Percentiles rank a stretch among this genome's conserved stretches.
These are phyloP conservation scores for Henricia sp. DNA, from an alignment of 53 echinoderm and acorn worm species.

Conservation along the genomic window DNA sequence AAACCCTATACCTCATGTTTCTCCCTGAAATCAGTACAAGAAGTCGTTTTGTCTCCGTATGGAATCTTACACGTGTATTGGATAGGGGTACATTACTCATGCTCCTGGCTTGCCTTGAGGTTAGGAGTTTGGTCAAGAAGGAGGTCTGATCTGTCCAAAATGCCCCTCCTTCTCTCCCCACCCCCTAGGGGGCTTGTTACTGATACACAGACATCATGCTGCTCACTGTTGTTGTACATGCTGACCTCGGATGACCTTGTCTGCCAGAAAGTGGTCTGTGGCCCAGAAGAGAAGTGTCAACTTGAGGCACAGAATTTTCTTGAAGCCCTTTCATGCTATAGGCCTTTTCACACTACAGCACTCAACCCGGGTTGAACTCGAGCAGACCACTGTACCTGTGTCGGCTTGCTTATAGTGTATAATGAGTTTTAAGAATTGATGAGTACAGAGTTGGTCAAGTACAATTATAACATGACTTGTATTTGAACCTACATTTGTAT, in stretches of 20 bases:
- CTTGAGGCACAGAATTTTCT: too few relatives aligned
- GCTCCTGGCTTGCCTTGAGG: too few relatives aligned
- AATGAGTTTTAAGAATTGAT: too few relatives aligned
- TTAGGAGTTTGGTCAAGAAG: conserved; percentile 11
- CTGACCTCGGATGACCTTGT: conserved; percentile 35
- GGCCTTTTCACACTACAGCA: too few relatives aligned
- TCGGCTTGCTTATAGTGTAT: too few relatives aligned
- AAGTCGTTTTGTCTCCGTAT: not conserved
- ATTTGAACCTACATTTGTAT: too few relatives aligned
- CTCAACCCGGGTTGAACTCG: too few relatives aligned
- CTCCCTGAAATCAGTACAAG: not conserved
- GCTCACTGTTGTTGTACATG: conserved; percentile 15
- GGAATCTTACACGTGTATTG: not conserved
- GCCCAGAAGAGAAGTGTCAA: not conserved
- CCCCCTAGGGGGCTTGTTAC: conserved; percentile 31
- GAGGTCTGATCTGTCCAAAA: not conserved
- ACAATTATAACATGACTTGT: too few relatives aligned
- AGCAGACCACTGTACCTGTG: too few relatives aligned
- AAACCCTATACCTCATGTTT: conserved; percentile 3
- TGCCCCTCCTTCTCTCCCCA: not conserved
- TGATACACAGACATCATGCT: conserved; percentile 15
- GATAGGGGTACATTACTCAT: not conserved
- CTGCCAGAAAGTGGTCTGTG: conserved; percentile 17
- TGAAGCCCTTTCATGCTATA: too few relatives aligned
- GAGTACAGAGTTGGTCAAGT: too few relatives aligned